Conservation (phyloP, 92 coral and sea anemone species). For the Metridium senile region DNA sequence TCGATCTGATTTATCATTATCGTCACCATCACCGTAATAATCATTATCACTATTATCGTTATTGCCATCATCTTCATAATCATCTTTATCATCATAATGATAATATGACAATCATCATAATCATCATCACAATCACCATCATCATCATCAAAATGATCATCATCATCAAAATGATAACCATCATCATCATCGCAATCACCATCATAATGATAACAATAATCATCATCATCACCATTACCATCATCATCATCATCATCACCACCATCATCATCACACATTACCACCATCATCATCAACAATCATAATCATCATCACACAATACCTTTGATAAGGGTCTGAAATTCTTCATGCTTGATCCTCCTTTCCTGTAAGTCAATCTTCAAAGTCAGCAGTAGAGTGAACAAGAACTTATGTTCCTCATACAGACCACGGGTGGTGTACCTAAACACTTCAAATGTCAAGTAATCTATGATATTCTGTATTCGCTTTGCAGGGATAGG, state of each 20-base stretch:
- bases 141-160: background rate
- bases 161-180: background rate
- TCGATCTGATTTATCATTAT: background rate
- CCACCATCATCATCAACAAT: background rate
- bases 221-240: background rate
- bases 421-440: conserved; percentile 98
- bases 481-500: conserved; percentile 98
- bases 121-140: background rate
- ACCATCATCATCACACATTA: background rate
- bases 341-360: conserved; percentile 89
- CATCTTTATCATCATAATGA: background rate
- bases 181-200: background rate
- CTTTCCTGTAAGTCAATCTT: conserved; percentile 93
- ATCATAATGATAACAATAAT: too few relatives aligned
- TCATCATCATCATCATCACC: background rate
- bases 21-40: background rate
- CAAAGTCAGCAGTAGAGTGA: conserved; percentile 86
- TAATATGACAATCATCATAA: background rate
- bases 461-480: conserved; percentile 90
- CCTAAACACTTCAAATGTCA: conserved; percentile 94
- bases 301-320: too few relatives aligned
- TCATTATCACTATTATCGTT: background rate
- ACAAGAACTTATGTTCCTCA: conserved; percentile 94
- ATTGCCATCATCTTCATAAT: background rate
- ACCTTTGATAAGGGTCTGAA: conserved; percentile 98